Percentiles rank a stretch among this genome's conserved stretches.
These are phyloP conservation scores for Scaeva pyrastri DNA, from an alignment of 2,888 invertebrate genomes.

Conservation along the genomic window DNA sequence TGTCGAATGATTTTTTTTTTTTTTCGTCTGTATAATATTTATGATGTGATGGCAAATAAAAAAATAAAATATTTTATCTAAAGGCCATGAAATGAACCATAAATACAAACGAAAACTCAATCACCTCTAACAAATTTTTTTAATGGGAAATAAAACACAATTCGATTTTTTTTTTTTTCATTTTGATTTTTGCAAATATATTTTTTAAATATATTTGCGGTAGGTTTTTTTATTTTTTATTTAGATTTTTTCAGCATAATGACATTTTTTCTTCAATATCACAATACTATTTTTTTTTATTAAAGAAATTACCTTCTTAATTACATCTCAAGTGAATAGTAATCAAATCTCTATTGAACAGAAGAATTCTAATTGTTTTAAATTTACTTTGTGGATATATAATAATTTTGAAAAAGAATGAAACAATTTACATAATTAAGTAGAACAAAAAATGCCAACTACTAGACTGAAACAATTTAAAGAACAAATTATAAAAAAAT, in stretches of 20 bases:
- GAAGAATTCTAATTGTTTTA: constrained; percentile 9
- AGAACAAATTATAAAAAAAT: constrained; percentile 21
- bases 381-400: constrained; percentile 2
- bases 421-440: constrained; percentile 1
- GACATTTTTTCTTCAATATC: constrained; percentile 70
- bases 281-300: constrained; percentile 59
- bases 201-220: constrained; percentile 56
- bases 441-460: constrained; percentile 54
- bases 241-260: constrained; percentile 53
- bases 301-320: constrained; percentile 19
- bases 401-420: constrained; percentile 30
- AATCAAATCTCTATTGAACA: constrained; percentile 34
- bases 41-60: background rate
- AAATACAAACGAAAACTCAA: background rate
- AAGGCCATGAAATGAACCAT: background rate
- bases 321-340: constrained; percentile 48
- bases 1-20: too few relatives aligned
- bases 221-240: constrained; percentile 52
- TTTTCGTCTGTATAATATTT: background rate
- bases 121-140: background rate
- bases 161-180: background rate
- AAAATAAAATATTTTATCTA: background rate
- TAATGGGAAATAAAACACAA: background rate
- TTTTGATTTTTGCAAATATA: constrained; percentile 28
- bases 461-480: constrained; percentile 46